phyloP scores from a whole-genome alignment of 2,888 invertebrate genomes.

The Metacarcinus magister region DNA sequence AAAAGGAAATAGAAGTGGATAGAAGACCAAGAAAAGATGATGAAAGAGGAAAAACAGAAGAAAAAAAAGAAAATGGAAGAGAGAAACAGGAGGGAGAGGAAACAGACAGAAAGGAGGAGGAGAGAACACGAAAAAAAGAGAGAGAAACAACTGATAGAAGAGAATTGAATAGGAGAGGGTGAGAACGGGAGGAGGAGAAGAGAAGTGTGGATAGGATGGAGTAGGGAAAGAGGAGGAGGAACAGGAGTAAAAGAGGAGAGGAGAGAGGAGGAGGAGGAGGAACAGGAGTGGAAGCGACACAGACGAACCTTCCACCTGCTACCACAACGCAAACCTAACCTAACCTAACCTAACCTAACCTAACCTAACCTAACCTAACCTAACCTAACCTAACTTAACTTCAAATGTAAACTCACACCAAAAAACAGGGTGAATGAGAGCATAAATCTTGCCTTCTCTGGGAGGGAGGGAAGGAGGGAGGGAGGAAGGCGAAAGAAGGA shows the following conservation, averaged over 20 bases:
- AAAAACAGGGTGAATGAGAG: background rate
- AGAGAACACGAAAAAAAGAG: background rate
- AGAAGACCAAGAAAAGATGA: background rate
- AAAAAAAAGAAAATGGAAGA: background rate
- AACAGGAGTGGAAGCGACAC: background rate
- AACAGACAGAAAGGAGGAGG: background rate
- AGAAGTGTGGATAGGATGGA: background rate
- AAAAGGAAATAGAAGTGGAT: background rate
- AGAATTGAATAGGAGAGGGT: background rate
- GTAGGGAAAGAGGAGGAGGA: background rate
- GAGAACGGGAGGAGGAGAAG: background rate
- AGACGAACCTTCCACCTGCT: background rate
- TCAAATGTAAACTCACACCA: constrained; percentile 10
- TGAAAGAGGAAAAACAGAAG: background rate
- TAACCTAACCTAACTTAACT: background rate
- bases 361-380: too few relatives aligned
- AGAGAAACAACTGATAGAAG: background rate
- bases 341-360: too few relatives aligned
- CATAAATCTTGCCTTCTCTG: constrained; percentile 11
- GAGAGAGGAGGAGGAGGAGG: background rate
- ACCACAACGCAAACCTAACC: background rate
- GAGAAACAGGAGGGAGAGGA: background rate
- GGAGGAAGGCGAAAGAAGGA: background rate
- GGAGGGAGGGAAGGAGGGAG: background rate
- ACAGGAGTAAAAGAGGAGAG: too few relatives aligned